Percentiles rank a stretch among this genome's conserved stretches.
Evolutionary conservation across 2,113 vertebrate genomes (phyloP).

Genomic region (Peromyscus polionotus): DNA sequence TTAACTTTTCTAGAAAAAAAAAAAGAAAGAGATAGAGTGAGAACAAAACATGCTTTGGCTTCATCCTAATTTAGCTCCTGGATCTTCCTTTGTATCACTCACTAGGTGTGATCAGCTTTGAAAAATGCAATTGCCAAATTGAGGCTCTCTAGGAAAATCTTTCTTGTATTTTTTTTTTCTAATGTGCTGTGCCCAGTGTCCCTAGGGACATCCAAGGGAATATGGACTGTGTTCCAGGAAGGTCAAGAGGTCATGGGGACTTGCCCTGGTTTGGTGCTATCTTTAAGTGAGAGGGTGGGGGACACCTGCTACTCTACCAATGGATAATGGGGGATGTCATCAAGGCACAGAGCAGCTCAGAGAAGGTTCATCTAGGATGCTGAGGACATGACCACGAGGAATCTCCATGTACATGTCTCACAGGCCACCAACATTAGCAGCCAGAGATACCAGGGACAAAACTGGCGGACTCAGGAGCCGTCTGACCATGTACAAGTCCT

Average conservation of each 20-base stretch:
- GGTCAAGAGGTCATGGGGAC: background rate
- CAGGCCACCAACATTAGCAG: background rate
- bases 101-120: background rate
- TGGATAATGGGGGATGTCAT: background rate
- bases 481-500: background rate
- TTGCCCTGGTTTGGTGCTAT: background rate
- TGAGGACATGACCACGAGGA: background rate
- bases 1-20: conserved; percentile 5
- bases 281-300: no score
- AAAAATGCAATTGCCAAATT: background rate
- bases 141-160: conserved; percentile 45
- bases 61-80: background rate
- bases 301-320: no score
- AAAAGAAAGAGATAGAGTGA: background rate
- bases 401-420: no score
- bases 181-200: background rate
- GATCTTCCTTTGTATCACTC: conserved; percentile 41
- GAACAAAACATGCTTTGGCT: conserved; percentile 4
- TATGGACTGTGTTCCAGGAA: background rate
- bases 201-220: background rate
- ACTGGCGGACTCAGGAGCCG: background rate
- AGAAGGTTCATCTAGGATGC: background rate
- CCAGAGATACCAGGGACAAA: no score
- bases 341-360: background rate
- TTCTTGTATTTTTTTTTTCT: background rate